A percentile compares a stretch with the other conserved stretches of the same genome.
Conservation (phyloP, 1,140 invertebrate species). For the Pachyrhynchus sulphureomaculatus region DNA sequence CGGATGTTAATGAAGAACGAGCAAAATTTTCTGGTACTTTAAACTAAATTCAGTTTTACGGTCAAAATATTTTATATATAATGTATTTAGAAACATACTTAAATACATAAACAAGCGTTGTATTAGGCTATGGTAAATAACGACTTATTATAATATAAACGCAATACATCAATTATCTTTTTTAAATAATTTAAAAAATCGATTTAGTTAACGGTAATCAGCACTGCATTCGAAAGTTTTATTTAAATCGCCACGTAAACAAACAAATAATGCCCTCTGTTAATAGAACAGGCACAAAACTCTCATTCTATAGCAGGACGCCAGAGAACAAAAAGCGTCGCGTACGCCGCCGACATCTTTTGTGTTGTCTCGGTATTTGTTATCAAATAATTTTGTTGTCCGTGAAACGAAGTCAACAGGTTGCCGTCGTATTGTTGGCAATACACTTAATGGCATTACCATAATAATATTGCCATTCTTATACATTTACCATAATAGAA, state of each 20-base stretch:
- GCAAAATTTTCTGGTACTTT: no score
- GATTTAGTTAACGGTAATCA: no score
- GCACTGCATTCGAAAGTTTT: neutral
- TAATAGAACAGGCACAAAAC: neutral
- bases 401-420: slow-evolving; percentile 44
- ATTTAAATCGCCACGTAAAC: neutral
- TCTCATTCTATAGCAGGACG: neutral
- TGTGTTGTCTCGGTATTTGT: slow-evolving; percentile 41
- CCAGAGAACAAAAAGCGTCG: slow-evolving; percentile 10
- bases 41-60: no score
- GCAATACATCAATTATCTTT: no score
- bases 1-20: no score
- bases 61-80: no score
- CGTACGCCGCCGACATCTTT: slow-evolving; percentile 32
- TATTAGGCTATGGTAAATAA: no score
- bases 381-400: slow-evolving; percentile 46
- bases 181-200: no score
- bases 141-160: no score
- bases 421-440: slow-evolving; percentile 38
- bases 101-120: no score
- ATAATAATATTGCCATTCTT: slow-evolving; percentile 52
- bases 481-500: slow-evolving; percentile 47
- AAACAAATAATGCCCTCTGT: slow-evolving; percentile 4
- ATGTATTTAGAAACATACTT: no score
- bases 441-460: slow-evolving; percentile 49